A percentile compares a stretch with the other conserved stretches of the same genome.
These are phyloP conservation scores for Pocillopora verrucosa DNA, from an alignment of 64 coral and sea anemone genomes.

Conservation along the genomic window DNA sequence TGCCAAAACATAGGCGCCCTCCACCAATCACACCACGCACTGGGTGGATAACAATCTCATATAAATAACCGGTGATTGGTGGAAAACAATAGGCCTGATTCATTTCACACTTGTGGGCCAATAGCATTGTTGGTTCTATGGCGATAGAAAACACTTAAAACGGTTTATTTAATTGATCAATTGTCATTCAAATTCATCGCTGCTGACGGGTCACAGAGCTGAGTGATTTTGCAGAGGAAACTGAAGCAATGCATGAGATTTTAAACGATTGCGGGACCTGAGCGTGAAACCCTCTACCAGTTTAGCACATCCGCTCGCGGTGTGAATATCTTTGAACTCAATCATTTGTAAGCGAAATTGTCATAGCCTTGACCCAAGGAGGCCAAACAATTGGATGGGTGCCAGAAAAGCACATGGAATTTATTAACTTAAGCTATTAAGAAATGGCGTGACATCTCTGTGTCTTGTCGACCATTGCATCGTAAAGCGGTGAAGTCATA, in stretches of 20 bases:
- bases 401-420: constrained; percentile 75
- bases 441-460: constrained; percentile 28
- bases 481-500: constrained; percentile 4
- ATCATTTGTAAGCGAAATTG: background rate
- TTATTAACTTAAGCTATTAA: constrained; percentile 36
- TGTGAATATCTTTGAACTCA: background rate
- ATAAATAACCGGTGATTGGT: constrained; percentile 96
- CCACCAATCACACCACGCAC: constrained; percentile 73
- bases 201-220: constrained; percentile 36
- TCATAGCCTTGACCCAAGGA: constrained; percentile 24
- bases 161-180: constrained; percentile 99
- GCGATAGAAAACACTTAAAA: constrained; percentile 94
- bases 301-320: background rate
- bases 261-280: background rate
- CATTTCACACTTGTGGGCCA: constrained; percentile 86
- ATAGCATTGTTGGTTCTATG: constrained; percentile 89
- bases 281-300: background rate
- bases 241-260: constrained; percentile 30
- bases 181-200: constrained; percentile 91
- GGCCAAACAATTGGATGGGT: constrained; percentile 42
- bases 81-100: constrained; percentile 74
- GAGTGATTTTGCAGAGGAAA: constrained; percentile 1
- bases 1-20: constrained; percentile 60
- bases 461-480: constrained; percentile 30
- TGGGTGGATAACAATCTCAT: constrained; percentile 66